These are phyloP conservation scores for Dromiciops gliroides DNA, from an alignment of 2,113 vertebrate species.

Conservation along the genomic window DNA sequence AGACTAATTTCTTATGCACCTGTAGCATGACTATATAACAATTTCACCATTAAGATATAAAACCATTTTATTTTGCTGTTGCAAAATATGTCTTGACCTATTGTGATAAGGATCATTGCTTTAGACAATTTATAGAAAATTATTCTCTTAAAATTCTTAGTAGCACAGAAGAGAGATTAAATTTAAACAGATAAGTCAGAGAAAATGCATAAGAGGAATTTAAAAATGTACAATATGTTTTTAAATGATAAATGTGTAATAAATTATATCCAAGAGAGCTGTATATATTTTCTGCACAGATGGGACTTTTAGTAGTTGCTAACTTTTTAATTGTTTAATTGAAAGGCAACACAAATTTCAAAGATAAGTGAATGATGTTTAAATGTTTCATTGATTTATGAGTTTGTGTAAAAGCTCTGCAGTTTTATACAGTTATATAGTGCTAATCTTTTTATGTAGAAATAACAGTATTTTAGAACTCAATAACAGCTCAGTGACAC, in stretches of 20 bases:
- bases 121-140: slow-evolving; percentile 65
- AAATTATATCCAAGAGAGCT: slow-evolving; percentile 74
- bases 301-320: slow-evolving; percentile 70
- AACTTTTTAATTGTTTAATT: slow-evolving; percentile 63
- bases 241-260: slow-evolving; percentile 73
- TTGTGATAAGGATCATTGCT: slow-evolving; percentile 42
- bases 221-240: slow-evolving; percentile 66
- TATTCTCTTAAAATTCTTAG: slow-evolving; percentile 25
- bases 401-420: slow-evolving; percentile 55
- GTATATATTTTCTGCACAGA: slow-evolving; percentile 73
- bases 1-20: slow-evolving; percentile 72
- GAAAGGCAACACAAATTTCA: slow-evolving; percentile 63
- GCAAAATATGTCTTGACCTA: slow-evolving; percentile 53
- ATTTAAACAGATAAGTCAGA: background rate
- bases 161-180: background rate
- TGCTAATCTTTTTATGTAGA: slow-evolving; percentile 72
- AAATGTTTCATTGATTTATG: slow-evolving; percentile 59
- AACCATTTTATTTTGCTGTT: slow-evolving; percentile 58
- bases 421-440: slow-evolving; percentile 63
- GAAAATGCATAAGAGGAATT: slow-evolving; percentile 53
- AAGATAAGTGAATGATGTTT: slow-evolving; percentile 59
- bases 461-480: slow-evolving; percentile 73
- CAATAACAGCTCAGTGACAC: slow-evolving; percentile 65
- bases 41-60: slow-evolving; percentile 45
- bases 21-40: slow-evolving; percentile 71